Conservation (phyloP, 2,888 invertebrate species). For the Polydrusus tereticollis region DNA sequence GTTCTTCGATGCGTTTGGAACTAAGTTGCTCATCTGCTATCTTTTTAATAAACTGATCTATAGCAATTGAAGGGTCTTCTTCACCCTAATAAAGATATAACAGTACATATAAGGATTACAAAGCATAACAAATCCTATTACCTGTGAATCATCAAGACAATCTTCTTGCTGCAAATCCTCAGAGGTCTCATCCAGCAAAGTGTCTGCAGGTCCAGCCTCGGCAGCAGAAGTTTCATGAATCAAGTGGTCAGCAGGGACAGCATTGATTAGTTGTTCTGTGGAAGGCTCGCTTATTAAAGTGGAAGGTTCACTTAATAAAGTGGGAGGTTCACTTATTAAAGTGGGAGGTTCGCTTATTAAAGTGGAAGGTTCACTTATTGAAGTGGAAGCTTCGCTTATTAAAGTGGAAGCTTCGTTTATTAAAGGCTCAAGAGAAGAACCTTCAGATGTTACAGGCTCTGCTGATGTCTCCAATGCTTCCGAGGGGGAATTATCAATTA, state of each 20-base stretch:
- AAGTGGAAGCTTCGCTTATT: not conserved
- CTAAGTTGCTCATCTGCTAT: slow-evolving; percentile 50
- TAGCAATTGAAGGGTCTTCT: slow-evolving; percentile 49
- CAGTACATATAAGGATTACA: not conserved
- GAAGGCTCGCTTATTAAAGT: not conserved
- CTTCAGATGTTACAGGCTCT: slow-evolving; percentile 13
- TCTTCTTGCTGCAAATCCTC: slow-evolving; percentile 13
- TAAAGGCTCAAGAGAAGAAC: not conserved
- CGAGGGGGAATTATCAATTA: not conserved
- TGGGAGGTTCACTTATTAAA: no score
- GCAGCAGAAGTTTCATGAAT: not conserved
- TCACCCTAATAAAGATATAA: slow-evolving; percentile 25
- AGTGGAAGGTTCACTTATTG: no score
- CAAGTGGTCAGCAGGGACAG: not conserved
- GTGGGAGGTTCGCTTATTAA: not conserved
- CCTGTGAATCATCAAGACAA: slow-evolving; percentile 36
- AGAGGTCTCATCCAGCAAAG: slow-evolving; percentile 1
- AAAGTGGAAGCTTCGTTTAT: not conserved
- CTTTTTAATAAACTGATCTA: slow-evolving; percentile 50
- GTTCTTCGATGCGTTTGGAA: slow-evolving; percentile 46
- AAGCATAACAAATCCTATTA: slow-evolving; percentile 6
- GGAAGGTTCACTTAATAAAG: no score
- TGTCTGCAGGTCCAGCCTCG: not conserved
- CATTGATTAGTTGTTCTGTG: not conserved
- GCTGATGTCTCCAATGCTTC: slow-evolving; percentile 26